Percentiles rank a stretch among this genome's conserved stretches.
Evolutionary conservation across 2,113 vertebrate genomes (phyloP).

Genomic region (Plotosus lineatus): DNA sequence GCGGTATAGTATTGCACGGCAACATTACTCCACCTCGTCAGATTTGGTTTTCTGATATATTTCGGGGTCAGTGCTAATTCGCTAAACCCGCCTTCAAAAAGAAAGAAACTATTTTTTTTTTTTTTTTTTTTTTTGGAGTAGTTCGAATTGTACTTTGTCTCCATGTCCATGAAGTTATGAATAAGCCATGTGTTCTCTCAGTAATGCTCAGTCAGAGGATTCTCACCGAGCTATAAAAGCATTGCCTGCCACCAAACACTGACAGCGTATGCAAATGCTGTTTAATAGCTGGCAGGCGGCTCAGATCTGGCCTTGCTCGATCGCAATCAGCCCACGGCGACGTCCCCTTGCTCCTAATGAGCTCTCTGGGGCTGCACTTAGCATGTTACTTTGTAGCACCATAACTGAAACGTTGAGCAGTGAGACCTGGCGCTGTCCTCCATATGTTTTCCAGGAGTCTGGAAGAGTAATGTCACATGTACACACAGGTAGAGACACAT

Average conservation of each 20-base stretch:
- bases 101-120: too few relatives aligned
- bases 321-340: slow-evolving; percentile 72
- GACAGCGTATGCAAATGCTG: slow-evolving; percentile 78
- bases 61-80: too few relatives aligned
- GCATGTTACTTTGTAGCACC: slow-evolving; percentile 66
- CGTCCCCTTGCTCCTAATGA: slow-evolving; percentile 77
- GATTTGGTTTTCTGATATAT: too few relatives aligned
- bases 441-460: slow-evolving; percentile 78
- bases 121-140: too few relatives aligned
- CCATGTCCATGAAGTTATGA: background rate
- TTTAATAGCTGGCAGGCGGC: slow-evolving; percentile 74
- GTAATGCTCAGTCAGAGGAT: background rate
- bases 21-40: too few relatives aligned
- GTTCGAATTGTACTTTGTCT: background rate
- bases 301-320: slow-evolving; percentile 68
- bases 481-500: slow-evolving; percentile 20
- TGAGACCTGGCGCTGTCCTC: slow-evolving; percentile 71
- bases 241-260: slow-evolving; percentile 61
- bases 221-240: slow-evolving; percentile 6
- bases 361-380: slow-evolving; percentile 75
- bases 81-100: too few relatives aligned
- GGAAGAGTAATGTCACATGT: slow-evolving; percentile 51
- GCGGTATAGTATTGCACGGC: too few relatives aligned
- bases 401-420: slow-evolving; percentile 70
- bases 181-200: background rate